Evolutionary conservation across 2,888 invertebrate species (phyloP), one percentile per base, ranked within the genome.

Genomic region (Oxycera nigricornis): DNA sequence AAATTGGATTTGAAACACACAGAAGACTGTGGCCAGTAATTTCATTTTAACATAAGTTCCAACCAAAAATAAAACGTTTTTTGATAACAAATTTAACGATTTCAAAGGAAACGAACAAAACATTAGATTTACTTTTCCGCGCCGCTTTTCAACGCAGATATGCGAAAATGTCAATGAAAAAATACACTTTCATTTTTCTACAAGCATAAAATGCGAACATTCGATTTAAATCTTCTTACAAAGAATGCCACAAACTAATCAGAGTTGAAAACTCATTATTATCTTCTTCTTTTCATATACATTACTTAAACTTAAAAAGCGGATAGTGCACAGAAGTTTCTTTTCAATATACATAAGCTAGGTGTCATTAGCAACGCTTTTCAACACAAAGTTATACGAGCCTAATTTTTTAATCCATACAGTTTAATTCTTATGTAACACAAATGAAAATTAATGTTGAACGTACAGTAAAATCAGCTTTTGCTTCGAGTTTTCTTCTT

Each of bases 21-120:
- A 24, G 55, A 55, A 22, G 55, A 55, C 9, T n/a, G n/a, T n/a
- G n/a, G n/a, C n/a, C n/a, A n/a, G n/a, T n/a, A n/a, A n/a, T n/a
- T 61, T 61, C 26, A 46, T 30, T 68, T 68, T 68, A 70, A 70
- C 70, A 70, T 17, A 55, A 70, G 70, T 70, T 70, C 70, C 70
- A 70, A 70, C 26, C 30, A 52, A 70, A 52, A 70, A 52, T 30
- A 70, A 55, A 70, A 70, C 20, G 24, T 31, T 70, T 52, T 39
- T 41, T 41, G 14, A 65, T 39, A 65, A 65, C 65, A 65, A 65
- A 65, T 41, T 65, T 30, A 65, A 65, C 65, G 30, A 65, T 31
- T 20, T 65, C 17, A 30, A 65, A 65, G 22, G 65, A 65, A 55
- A 65, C 65, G 41, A 65, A 65, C 24, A 30, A 61, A 61, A 61